Evolutionary conservation across 2,888 invertebrate genomes (phyloP).

Genomic region (Agrochola lychnidis): DNA sequence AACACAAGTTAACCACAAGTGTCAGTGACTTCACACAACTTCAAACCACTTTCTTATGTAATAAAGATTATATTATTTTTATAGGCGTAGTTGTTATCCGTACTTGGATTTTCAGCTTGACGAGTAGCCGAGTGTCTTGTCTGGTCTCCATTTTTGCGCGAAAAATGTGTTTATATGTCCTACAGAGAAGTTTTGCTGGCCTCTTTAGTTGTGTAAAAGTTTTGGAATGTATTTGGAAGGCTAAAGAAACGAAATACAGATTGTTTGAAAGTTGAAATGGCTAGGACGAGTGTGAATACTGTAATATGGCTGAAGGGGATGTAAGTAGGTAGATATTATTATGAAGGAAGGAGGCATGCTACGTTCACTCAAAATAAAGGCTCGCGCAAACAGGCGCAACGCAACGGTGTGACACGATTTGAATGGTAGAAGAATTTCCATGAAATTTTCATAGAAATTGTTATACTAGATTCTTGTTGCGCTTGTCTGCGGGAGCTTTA

Average conservation of each 20-base stretch:
- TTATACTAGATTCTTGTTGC: too few relatives aligned
- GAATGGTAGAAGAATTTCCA: too few relatives aligned
- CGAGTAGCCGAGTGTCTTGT: not conserved
- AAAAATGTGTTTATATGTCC: not conserved
- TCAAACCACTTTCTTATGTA: too few relatives aligned
- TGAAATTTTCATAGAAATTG: too few relatives aligned
- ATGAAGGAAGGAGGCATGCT: not conserved
- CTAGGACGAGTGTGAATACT: not conserved
- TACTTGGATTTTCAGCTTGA: slow-evolving; percentile 1
- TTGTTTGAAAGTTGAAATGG: not conserved
- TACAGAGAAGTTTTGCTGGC: not conserved
- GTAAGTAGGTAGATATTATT: not conserved
- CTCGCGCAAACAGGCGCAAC: too few relatives aligned
- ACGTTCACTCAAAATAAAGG: too few relatives aligned
- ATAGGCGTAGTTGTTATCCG: not conserved
- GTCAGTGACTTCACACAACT: too few relatives aligned
- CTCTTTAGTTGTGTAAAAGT: not conserved
- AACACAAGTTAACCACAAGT: not conserved
- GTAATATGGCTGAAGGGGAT: not conserved
- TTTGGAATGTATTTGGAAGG: not conserved
- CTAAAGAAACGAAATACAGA: not conserved
- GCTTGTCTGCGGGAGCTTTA: too few relatives aligned
- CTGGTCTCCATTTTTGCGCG: not conserved
- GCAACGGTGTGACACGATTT: too few relatives aligned
- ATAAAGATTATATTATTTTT: not conserved